These are phyloP conservation scores for Leptinotarsa peninsularis DNA, from an alignment of 2,888 invertebrate species.

Conservation along the genomic window DNA sequence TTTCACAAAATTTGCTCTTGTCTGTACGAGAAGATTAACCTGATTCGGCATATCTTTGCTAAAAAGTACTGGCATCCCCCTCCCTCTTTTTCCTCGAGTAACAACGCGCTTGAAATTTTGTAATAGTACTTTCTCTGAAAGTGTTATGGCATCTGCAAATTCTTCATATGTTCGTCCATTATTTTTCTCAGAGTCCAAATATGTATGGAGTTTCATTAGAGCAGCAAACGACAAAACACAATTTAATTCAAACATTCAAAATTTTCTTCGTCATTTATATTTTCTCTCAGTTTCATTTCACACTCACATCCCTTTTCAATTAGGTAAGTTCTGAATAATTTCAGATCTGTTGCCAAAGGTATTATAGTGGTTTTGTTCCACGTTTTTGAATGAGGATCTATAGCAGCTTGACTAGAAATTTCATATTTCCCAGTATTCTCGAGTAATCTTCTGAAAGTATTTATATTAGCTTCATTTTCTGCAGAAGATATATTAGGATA, in stretches of 20 bases:
- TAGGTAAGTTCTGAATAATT: slow-evolving; percentile 26
- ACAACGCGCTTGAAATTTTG: slow-evolving; percentile 38
- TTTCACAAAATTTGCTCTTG: slow-evolving; percentile 25
- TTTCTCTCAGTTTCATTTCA: slow-evolving; percentile 23
- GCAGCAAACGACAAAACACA: slow-evolving; percentile 47
- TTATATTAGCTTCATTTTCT: slow-evolving; percentile 18
- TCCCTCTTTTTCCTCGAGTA: slow-evolving; percentile 35
- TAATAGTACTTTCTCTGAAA: slow-evolving; percentile 29
- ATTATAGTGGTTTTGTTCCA: slow-evolving; percentile 45
- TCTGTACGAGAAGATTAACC: slow-evolving; percentile 36
- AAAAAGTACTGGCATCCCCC: slow-evolving; percentile 42
- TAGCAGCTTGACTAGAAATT: slow-evolving; percentile 35
- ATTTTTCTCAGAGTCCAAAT: slow-evolving; percentile 15
- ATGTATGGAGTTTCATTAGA: slow-evolving; percentile 34
- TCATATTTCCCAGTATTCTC: slow-evolving; percentile 40
- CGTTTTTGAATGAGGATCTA: slow-evolving; percentile 41
- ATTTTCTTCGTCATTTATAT: slow-evolving; percentile 6
- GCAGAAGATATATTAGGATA: slow-evolving; percentile 19
- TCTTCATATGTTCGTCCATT: slow-evolving; percentile 37
- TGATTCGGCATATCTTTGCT: slow-evolving; percentile 49
- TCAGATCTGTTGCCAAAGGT: slow-evolving; percentile 33
- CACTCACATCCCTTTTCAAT: slow-evolving; percentile 20
- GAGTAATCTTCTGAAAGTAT: slow-evolving; percentile 30
- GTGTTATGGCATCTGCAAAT: slow-evolving; percentile 31
- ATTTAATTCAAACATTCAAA: slow-evolving; percentile 45